These are phyloP conservation scores for Synergus gifuensis DNA, from an alignment of 2,888 invertebrate genomes.

Conservation along the genomic window DNA sequence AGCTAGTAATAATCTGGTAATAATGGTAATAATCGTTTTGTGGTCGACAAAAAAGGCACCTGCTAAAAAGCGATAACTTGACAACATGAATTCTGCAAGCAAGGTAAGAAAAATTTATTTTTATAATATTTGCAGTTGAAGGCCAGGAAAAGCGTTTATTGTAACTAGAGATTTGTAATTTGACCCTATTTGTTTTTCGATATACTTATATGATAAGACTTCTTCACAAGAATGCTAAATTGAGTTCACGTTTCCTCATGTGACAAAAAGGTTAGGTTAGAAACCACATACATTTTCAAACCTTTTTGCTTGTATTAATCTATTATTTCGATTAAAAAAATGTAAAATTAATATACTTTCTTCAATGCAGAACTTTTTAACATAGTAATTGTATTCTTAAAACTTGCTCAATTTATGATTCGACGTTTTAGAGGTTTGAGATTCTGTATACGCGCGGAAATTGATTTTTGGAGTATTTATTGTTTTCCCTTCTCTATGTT, in stretches of 20 bases:
- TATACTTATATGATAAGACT: neutral
- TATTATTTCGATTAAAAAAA: neutral
- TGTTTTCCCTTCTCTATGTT: constrained; percentile 58
- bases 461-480: neutral
- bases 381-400: neutral
- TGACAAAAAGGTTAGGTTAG: constrained; percentile 12
- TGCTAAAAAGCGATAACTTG: neutral
- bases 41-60: no score
- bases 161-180: neutral
- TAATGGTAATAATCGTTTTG: neutral
- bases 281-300: neutral
- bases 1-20: neutral
- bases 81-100: constrained; percentile 72
- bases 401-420: neutral
- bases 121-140: neutral
- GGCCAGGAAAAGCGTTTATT: neutral
- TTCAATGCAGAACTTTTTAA: neutral
- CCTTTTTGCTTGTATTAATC: neutral
- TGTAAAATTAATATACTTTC: neutral
- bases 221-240: neutral
- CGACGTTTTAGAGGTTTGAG: neutral
- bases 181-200: neutral
- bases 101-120: constrained; percentile 67
- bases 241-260: neutral
- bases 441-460: neutral